Percentiles rank a stretch among this genome's conserved stretches.
These are phyloP conservation scores for Cydia amplana DNA, from an alignment of 1,140 invertebrate genomes.

Conservation along the genomic window DNA sequence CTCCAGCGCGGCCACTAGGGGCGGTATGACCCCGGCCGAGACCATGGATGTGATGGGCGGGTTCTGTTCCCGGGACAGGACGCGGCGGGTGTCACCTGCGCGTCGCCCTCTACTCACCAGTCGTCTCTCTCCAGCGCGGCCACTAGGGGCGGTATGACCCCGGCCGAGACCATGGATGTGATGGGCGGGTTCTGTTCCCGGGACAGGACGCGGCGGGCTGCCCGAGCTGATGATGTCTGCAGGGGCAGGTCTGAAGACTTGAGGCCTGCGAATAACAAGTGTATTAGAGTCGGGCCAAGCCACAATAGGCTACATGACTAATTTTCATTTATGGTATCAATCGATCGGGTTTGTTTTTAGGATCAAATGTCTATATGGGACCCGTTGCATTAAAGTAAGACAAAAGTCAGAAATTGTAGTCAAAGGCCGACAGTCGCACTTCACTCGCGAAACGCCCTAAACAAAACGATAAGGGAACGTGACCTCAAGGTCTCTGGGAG, in stretches of 20 bases:
- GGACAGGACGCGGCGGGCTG: conserved; percentile 94
- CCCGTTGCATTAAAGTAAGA: too few relatives aligned
- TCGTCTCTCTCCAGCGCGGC: conserved; percentile 85
- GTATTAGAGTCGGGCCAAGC: background rate
- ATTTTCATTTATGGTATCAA: too few relatives aligned
- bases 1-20: conserved; percentile 89
- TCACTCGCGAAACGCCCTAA: too few relatives aligned
- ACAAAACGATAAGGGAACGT: too few relatives aligned
- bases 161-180: conserved; percentile 91
- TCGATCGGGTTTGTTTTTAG: too few relatives aligned
- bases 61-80: conserved; percentile 94
- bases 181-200: conserved; percentile 97
- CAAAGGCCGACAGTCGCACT: too few relatives aligned
- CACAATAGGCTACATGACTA: too few relatives aligned
- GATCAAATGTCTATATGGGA: too few relatives aligned
- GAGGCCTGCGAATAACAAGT: conserved; percentile 66
- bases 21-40: conserved; percentile 90
- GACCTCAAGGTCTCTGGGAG: too few relatives aligned
- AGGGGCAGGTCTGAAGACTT: conserved; percentile 81
- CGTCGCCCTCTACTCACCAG: conserved; percentile 92
- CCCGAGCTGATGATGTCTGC: conserved; percentile 85
- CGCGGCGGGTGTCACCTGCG: too few relatives aligned
- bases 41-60: conserved; percentile 97
- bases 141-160: conserved; percentile 92
- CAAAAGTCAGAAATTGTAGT: too few relatives aligned